Percentiles rank a stretch among this genome's conserved stretches.
Evolutionary conservation across 1,140 invertebrate species (phyloP).

Genomic region (Octopus sinensis): DNA sequence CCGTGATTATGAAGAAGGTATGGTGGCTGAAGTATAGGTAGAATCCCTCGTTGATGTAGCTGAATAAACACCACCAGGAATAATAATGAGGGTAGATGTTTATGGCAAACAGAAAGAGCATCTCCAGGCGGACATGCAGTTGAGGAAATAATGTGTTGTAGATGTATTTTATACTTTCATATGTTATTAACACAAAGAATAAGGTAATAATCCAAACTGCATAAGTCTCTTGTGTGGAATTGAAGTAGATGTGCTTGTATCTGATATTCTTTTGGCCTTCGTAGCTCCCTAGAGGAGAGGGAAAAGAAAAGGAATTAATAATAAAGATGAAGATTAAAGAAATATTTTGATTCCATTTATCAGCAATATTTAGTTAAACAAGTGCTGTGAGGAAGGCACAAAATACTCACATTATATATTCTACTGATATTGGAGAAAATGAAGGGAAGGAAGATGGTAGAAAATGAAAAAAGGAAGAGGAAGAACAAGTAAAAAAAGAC

Average conservation of each 20-base stretch:
- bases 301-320: neutral
- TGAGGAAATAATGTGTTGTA: conserved; percentile 60
- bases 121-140: conserved; percentile 65
- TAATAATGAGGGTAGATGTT: conserved; percentile 80
- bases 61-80: conserved; percentile 79
- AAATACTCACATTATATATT: too few relatives aligned
- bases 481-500: neutral
- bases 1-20: conserved; percentile 68
- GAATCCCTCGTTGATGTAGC: conserved; percentile 82
- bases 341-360: too few relatives aligned
- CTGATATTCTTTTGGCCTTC: conserved; percentile 61
- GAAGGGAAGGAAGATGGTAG: too few relatives aligned
- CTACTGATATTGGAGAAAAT: too few relatives aligned
- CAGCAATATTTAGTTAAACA: too few relatives aligned
- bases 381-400: too few relatives aligned
- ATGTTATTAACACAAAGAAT: conserved; percentile 67
- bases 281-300: conserved; percentile 65
- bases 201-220: conserved; percentile 76
- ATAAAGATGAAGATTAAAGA: too few relatives aligned
- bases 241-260: conserved; percentile 83
- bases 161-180: conserved; percentile 71
- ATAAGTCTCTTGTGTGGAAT: conserved; percentile 70
- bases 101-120: conserved; percentile 69
- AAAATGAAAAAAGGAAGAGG: too few relatives aligned
- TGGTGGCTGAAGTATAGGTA: conserved; percentile 66